phyloP scores from a whole-genome alignment of 1,140 invertebrate species.

The Sitophilus oryzae region DNA sequence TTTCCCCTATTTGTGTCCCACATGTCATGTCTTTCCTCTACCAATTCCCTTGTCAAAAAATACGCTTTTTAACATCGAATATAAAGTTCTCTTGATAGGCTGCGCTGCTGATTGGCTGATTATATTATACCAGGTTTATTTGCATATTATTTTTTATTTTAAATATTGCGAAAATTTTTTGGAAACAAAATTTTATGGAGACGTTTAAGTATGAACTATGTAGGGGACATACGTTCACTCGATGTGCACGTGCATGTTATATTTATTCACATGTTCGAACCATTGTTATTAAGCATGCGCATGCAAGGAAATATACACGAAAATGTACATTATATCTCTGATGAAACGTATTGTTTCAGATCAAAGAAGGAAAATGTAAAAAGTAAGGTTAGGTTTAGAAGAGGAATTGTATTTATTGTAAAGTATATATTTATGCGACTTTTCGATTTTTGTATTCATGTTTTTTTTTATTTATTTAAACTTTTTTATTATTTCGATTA shows the following conservation, averaged over 20 bases:
- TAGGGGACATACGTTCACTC: too few relatives aligned
- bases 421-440: too few relatives aligned
- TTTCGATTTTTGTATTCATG: too few relatives aligned
- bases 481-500: too few relatives aligned
- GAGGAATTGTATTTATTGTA: not conserved
- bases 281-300: conserved; percentile 2
- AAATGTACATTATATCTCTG: not conserved
- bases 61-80: not conserved
- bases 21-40: not conserved
- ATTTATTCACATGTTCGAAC: not conserved
- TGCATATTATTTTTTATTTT: too few relatives aligned
- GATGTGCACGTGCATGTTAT: not conserved
- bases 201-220: too few relatives aligned
- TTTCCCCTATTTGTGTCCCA: too few relatives aligned
- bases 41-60: not conserved
- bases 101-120: too few relatives aligned
- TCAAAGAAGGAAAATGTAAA: conserved; percentile 9
- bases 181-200: too few relatives aligned
- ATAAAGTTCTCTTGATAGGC: not conserved
- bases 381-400: not conserved
- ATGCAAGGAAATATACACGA: not conserved
- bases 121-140: too few relatives aligned
- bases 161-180: too few relatives aligned
- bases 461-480: too few relatives aligned
- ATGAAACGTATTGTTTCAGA: conserved; percentile 6